Base-by-base conservation (phyloP, 23 tunicate genomes). In the Halocynthia aurantium region DNA sequence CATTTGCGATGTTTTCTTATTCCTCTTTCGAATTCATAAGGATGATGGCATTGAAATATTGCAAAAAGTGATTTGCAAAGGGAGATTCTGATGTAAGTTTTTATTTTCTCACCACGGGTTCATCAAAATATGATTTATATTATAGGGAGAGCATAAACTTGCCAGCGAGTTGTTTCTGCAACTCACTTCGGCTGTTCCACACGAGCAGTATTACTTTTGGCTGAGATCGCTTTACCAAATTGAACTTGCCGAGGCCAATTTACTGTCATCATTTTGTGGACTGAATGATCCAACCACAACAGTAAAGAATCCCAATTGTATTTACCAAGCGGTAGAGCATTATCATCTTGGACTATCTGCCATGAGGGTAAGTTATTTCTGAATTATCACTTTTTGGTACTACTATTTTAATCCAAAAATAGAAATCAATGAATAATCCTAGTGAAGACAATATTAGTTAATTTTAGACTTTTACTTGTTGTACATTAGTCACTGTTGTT, bases 141-240 rank as follows among this genome's bases (percentile, higher is more conserved):
- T 50, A 7, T 75, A 92, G 98, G 92, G 98, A 51, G 88, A 92
- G 69, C 85, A 79, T 83, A 74, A 69, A 8, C 56, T 74, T 6
- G 98, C 98, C 8, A 53, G 80, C 61, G 40, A 77, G 61, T 44
- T 92, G 17, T 86, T 85, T 40, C 21, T 67, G 50, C 62, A 72
- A 49, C 72, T 86, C 10, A 69, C 80, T 7, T 57, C 71, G 21
- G 80, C 86, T 9, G 91, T 86, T 18, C 85, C 87, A 6, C 80
- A 88, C 5, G 98, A 92, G 67, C 87, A 82, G 50, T 90, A 92
- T 82, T 86, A 92, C 58, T 92, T 85, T 82, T 92, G 98, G 98
- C 78, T 92, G 21, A 75, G 68, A 10, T 91, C 80, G 8, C 70
- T 92, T 49, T 55, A 78, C 22, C 82, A 86, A 67, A 18, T 92